Evolutionary conservation across 2,888 invertebrate genomes (phyloP), one percentile per base, ranked within the genome.

Genomic region (Tanaodytes sp.): DNA sequence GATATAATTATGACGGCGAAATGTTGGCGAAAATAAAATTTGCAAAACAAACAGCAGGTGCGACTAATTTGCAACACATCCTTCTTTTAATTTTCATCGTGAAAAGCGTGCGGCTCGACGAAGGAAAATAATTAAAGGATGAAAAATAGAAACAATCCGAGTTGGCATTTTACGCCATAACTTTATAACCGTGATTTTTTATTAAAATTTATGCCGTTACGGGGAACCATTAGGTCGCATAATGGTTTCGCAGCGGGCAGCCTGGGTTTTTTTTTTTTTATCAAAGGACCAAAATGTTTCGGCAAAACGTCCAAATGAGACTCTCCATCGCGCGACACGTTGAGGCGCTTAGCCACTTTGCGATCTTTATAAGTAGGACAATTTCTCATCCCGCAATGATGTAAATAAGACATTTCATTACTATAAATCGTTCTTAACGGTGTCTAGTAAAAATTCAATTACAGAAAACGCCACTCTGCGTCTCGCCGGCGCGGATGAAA

Each of bases 311-410:
- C 63, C 61, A 72, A 73, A 71, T 71, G 63, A 71, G 71, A 71
- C 67, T 69, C 64, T 72, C 74, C 66, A 59, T 68, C 48, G 55
- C 57, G 48, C 45, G 52, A 52, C 68, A 61, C 64, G 67, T 73
- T 79, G 76, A 77, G 75, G 71, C 73, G 77, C 76, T 77, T 76
- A 76, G 73, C 72, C 59, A 77, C 76, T 77, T 76, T 76, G 73
- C 72, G 63, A 77, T 76, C 75, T 71, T 74, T 74, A 68, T 68
- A 74, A 72, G 67, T 70, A 55, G 52, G 59, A 67, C 68, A 72
- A 67, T 76, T 73, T 75, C 72, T 78, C 73, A 72, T 75, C 73
- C 64, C 58, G 55, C 57, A 48, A 63, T 66, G 64, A 71, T 76
- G 74, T 75, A 77, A 76, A 76, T 76, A 74, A 77, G 75, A 72